Base-by-base conservation (phyloP, 2,797 vertebrate species). In the Platyrinchus mystaceus region DNA sequence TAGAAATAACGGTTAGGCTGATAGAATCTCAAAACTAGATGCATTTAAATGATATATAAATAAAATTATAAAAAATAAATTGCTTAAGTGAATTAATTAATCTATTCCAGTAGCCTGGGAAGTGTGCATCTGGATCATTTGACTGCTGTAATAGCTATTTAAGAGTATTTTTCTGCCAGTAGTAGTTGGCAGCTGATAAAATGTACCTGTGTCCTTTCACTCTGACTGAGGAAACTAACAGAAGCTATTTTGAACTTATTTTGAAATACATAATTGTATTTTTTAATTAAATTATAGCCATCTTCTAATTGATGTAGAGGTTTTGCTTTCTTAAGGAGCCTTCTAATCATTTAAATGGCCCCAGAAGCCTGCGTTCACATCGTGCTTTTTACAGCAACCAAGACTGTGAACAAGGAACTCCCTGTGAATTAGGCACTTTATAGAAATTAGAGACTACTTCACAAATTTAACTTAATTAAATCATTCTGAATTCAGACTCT, bases 401-500 rank as follows among this genome's bases (percentile, higher is more conserved):
- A 37, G 43, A 12, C 20, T 10, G 22, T n/a, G 64, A 91, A 92
- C 75, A 92, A 94, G 93, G 89, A 95, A 37, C 93, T 85, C 58
- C 90, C 84, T 92, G 67, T 95, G 79, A 87, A 77, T 91, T 73
- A 50, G 47, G 70, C 68, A 83, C 58, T 50, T 90, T 26, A 34
- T 26, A 79, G 78, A 68, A 90, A 80, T 85, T 84, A 52, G 71
- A 93, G 71, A 69, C 93, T 92, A 91, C 62, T 94, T 92, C 75
- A 87, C 56, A 79, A 82, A 94, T 92, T 95, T 85, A 90, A 93
- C 84, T 70, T 74, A 87, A 95, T 90, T 92, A 93, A 95, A 91
- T 95, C 24, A 47, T 83, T 90, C 75, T 89, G 60, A 89, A 82
- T 76, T 88, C 69, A 73, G 50, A 62, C 66, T 58, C 37, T 43